A percentile compares a stretch with the other conserved stretches of the same genome.
Conservation (phyloP, 1,140 invertebrate species). For the Drosophila arizonae region DNA sequence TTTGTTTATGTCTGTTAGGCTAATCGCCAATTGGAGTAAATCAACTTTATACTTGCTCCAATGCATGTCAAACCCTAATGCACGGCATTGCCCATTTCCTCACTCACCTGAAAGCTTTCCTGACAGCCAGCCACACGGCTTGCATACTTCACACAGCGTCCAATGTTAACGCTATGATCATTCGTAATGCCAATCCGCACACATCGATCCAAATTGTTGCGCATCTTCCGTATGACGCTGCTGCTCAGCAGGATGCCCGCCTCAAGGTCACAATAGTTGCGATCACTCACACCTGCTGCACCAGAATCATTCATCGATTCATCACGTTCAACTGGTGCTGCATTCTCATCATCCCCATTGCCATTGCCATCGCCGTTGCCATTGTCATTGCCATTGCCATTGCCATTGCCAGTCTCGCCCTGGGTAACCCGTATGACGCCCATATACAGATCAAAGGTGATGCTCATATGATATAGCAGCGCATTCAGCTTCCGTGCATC, state of each 20-base stretch:
- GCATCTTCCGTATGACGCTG: constrained; percentile 89
- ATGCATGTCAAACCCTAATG: background rate
- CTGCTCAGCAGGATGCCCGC: constrained; percentile 90
- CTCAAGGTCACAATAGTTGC: constrained; percentile 84
- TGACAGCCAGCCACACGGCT: constrained; percentile 85
- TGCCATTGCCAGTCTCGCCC: constrained; percentile 4
- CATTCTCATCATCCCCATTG: background rate
- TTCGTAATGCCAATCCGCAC: constrained; percentile 91
- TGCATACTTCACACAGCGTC: constrained; percentile 90
- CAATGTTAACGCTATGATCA: constrained; percentile 91
- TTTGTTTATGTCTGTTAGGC: constrained; percentile 1
- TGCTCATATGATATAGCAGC: constrained; percentile 90
- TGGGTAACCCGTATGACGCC: constrained; percentile 83
- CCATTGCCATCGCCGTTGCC: background rate
- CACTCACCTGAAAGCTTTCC: constrained; percentile 84
- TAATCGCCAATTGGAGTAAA: constrained; percentile 1
- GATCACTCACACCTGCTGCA: constrained; percentile 56
- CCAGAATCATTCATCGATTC: constrained; percentile 8
- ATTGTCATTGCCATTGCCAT: background rate
- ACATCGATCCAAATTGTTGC: constrained; percentile 92
- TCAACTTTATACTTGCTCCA: background rate
- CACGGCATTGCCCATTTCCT: background rate
- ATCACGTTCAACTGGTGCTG: background rate
- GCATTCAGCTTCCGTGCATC: constrained; percentile 88
- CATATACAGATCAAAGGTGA: constrained; percentile 91